phyloP scores from a whole-genome alignment of 2,797 vertebrate species.

The Cercopithecus mitis region DNA sequence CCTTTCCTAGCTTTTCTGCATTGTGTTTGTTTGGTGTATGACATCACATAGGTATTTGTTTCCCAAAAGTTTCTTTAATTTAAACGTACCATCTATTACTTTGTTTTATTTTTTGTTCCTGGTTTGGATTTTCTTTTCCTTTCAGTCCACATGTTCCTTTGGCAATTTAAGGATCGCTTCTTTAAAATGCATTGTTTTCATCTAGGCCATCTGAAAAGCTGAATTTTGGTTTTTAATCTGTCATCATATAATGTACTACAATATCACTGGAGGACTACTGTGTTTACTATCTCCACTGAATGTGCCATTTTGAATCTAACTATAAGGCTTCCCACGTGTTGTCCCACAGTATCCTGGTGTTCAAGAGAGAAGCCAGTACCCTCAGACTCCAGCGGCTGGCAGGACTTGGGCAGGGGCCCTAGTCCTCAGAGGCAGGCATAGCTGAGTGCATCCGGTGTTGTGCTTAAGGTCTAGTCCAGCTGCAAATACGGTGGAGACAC shows the following conservation, averaged over 20 bases:
- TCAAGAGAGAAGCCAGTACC: fast-evolving
- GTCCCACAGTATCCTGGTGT: no score
- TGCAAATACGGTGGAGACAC: fast-evolving
- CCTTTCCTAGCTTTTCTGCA: not conserved
- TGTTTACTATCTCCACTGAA: not conserved
- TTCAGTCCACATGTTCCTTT: not conserved
- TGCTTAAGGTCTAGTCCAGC: not conserved
- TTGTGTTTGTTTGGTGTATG: not conserved
- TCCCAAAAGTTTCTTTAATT: not conserved
- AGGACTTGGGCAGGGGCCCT: fast-evolving
- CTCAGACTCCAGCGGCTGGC: not conserved
- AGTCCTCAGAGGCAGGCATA: no score
- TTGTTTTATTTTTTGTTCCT: not conserved
- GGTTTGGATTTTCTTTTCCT: not conserved
- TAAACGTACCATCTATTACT: not conserved
- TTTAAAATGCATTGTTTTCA: not conserved
- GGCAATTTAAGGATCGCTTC: not conserved
- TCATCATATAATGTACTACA: no score
- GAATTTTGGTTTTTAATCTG: not conserved
- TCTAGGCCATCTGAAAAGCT: not conserved
- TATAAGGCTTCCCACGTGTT: fast-evolving
- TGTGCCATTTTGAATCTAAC: not conserved
- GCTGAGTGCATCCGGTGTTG: not conserved
- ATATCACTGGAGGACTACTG: not conserved
- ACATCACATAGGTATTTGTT: not conserved